Evolutionary conservation across 2,113 vertebrate species (phyloP).

Genomic region (Sylvia atricapilla): DNA sequence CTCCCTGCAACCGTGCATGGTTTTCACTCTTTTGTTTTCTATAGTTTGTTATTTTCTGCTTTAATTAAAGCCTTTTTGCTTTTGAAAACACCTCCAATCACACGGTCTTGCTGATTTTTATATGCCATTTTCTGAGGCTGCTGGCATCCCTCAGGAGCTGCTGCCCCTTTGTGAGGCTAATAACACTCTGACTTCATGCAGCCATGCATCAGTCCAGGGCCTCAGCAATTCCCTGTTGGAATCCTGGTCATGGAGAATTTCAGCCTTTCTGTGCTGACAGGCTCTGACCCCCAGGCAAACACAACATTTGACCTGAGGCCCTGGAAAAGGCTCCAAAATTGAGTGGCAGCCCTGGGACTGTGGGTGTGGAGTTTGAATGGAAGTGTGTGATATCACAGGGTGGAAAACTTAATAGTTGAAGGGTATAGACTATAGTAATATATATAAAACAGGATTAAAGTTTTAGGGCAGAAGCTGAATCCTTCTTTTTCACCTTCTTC

Average conservation of each 20-base stretch:
- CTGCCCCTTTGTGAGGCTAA: neutral
- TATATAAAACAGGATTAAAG: neutral
- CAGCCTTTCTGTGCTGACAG: neutral
- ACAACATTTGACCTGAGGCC: neutral
- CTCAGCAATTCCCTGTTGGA: neutral
- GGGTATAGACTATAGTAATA: neutral
- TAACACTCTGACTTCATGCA: neutral
- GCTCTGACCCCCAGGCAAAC: neutral
- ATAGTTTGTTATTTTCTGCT: neutral
- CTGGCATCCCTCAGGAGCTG: neutral
- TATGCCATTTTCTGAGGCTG: neutral
- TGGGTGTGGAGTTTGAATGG: neutral
- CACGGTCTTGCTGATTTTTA: accelerated
- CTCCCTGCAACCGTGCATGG: neutral
- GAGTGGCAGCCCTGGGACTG: neutral
- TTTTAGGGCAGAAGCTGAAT: neutral
- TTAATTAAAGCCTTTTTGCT: neutral
- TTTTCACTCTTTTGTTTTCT: neutral
- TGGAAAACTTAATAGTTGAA: neutral
- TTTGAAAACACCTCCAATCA: neutral
- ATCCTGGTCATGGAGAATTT: neutral
- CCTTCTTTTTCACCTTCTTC: neutral
- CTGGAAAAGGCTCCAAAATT: neutral
- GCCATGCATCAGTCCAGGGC: neutral
- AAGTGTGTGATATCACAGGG: neutral